Evolutionary conservation across 2,888 invertebrate species (phyloP).

Genomic region (Gymnosoma rotundatum): DNA sequence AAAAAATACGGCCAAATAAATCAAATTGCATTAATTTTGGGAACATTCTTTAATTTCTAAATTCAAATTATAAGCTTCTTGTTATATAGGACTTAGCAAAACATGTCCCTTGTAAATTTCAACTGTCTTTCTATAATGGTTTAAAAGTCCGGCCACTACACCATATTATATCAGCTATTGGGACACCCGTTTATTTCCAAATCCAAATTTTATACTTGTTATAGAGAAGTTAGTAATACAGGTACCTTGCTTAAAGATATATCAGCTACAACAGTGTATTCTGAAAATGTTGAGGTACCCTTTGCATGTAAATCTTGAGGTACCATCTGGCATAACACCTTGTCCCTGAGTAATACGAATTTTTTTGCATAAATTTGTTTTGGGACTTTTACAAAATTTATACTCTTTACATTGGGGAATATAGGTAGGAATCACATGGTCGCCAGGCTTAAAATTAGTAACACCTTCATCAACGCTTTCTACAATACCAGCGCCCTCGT

Average conservation of each 20-base stretch:
- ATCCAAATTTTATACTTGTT: no score
- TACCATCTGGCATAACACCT: slow-evolving; percentile 96
- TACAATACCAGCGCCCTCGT: slow-evolving; percentile 98
- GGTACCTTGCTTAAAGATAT: slow-evolving; percentile 97
- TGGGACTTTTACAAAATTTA: slow-evolving; percentile 96
- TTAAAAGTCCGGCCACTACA: no score
- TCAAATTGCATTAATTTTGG: no score
- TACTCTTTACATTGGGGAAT: slow-evolving; percentile 98
- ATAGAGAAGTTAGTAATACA: no score
- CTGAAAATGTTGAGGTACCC: slow-evolving; percentile 97
- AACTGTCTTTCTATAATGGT: no score
- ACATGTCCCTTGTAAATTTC: no score
- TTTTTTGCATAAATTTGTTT: slow-evolving; percentile 98
- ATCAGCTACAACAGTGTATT: slow-evolving; percentile 96
- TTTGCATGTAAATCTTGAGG: slow-evolving; percentile 87
- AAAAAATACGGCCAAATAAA: no score
- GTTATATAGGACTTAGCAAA: no score
- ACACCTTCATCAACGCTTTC: slow-evolving; percentile 98
- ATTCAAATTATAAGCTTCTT: no score
- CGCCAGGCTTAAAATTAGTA: slow-evolving; percentile 92
- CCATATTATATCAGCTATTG: no score
- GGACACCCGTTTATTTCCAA: no score
- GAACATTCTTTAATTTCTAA: no score
- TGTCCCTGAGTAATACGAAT: slow-evolving; percentile 93
- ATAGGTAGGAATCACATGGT: slow-evolving; percentile 98